These are phyloP conservation scores for Periophthalmus magnuspinnatus DNA, from an alignment of 2,797 vertebrate species.

Conservation along the genomic window DNA sequence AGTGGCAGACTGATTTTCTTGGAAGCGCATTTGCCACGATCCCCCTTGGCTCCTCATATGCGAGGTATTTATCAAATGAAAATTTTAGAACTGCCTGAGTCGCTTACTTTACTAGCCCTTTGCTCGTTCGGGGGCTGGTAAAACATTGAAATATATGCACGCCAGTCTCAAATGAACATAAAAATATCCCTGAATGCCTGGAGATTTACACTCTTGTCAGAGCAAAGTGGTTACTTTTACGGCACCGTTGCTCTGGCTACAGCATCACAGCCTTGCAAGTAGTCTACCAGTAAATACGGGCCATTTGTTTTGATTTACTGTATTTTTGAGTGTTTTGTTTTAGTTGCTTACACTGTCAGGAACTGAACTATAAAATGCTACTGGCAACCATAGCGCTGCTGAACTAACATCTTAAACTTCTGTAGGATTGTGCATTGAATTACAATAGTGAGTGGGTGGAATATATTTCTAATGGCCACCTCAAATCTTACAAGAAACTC, in stretches of 20 bases:
- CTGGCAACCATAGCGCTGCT: conserved; percentile 13
- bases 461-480: conserved; percentile 31
- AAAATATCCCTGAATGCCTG: conserved; percentile 49
- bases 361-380: conserved; percentile 15
- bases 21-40: conserved; percentile 60
- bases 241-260: conserved; percentile 34
- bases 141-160: conserved; percentile 60
- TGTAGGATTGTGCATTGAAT: conserved; percentile 20
- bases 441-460: conserved; percentile 1
- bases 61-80: conserved; percentile 67
- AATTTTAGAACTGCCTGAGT: conserved; percentile 59
- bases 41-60: conserved; percentile 50
- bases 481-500: conserved; percentile 38
- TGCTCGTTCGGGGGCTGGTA: conserved; percentile 48
- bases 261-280: conserved; percentile 43
- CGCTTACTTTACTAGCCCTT: conserved; percentile 54
- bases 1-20: conserved; percentile 66
- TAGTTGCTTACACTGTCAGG: conserved; percentile 10
- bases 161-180: conserved; percentile 56
- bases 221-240: conserved; percentile 56
- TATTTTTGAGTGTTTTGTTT: conserved; percentile 17
- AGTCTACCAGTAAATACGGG: conserved; percentile 37
- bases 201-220: conserved; percentile 60
- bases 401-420: conserved; percentile 34
- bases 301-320: conserved; percentile 55